Conservation (phyloP, 2,113 vertebrate species). For the Hippocampus abdominalis region DNA sequence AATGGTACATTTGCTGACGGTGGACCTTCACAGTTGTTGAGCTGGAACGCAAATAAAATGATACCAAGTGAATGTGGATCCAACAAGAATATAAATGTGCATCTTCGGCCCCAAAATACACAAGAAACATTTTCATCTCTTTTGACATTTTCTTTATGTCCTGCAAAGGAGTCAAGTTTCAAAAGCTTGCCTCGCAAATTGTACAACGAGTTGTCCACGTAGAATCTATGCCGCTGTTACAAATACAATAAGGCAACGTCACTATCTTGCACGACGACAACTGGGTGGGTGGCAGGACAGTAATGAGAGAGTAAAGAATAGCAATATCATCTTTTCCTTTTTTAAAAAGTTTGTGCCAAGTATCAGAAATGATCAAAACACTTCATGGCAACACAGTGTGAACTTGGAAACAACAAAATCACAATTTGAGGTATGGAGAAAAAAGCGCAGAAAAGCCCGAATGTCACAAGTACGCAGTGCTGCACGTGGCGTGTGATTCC, state of each 20-base stretch:
- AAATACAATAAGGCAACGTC: slow-evolving; percentile 59
- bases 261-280: slow-evolving; percentile 55
- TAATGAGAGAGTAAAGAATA: not conserved
- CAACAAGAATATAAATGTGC: slow-evolving; percentile 2
- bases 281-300: slow-evolving; percentile 35
- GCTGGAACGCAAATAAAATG: not conserved
- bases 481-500: not conserved
- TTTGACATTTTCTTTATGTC: slow-evolving; percentile 54
- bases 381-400: not conserved
- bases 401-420: not conserved
- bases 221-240: slow-evolving; percentile 22
- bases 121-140: slow-evolving; percentile 23
- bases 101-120: slow-evolving; percentile 12
- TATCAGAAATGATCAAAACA: slow-evolving; percentile 9
- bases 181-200: slow-evolving; percentile 24
- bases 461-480: slow-evolving; percentile 33
- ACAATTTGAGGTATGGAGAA: slow-evolving; percentile 20
- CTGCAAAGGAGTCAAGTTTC: slow-evolving; percentile 24
- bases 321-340: not conserved
- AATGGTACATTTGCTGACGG: slow-evolving; percentile 6
- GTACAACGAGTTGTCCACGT: slow-evolving; percentile 10
- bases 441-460: slow-evolving; percentile 22
- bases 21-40: not conserved
- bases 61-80: not conserved
- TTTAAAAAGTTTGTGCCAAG: not conserved